Conservation (phyloP, 2,113 vertebrate species). For the Pygathrix nemaeus region DNA sequence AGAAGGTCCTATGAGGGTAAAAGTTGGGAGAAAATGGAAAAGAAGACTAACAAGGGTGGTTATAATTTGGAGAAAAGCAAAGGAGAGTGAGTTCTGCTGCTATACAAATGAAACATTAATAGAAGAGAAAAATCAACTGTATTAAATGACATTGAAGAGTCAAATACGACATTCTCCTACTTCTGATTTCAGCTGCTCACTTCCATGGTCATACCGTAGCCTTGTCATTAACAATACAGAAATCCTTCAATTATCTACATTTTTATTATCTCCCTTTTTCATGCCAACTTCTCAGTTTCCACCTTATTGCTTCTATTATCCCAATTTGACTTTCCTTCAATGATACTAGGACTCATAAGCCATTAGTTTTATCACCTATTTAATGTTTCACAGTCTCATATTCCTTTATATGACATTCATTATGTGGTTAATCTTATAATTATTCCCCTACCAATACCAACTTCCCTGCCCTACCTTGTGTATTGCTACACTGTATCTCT, state of each 20-base stretch:
- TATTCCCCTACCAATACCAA: rapidly evolving
- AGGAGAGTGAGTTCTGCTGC: neutral
- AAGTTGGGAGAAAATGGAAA: neutral
- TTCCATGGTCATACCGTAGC: too few relatives aligned
- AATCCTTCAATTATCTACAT: neutral
- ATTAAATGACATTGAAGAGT: neutral
- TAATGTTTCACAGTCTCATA: neutral
- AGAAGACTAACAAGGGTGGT: neutral
- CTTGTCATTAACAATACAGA: neutral
- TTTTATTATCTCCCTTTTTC: neutral
- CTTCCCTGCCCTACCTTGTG: neutral
- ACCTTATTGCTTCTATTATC: too few relatives aligned
- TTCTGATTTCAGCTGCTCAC: neutral
- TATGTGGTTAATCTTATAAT: neutral
- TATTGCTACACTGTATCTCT: too few relatives aligned
- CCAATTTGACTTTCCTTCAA: neutral
- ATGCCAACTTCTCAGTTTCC: neutral
- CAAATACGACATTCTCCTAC: neutral
- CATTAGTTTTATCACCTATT: neutral
- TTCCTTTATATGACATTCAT: neutral
- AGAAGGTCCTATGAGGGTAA: neutral
- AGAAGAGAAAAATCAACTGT: neutral
- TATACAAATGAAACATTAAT: neutral
- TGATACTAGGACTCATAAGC: neutral
- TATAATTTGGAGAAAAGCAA: neutral